These are phyloP conservation scores for Tapera naevia DNA, from an alignment of 2,797 vertebrate genomes.

Conservation along the genomic window DNA sequence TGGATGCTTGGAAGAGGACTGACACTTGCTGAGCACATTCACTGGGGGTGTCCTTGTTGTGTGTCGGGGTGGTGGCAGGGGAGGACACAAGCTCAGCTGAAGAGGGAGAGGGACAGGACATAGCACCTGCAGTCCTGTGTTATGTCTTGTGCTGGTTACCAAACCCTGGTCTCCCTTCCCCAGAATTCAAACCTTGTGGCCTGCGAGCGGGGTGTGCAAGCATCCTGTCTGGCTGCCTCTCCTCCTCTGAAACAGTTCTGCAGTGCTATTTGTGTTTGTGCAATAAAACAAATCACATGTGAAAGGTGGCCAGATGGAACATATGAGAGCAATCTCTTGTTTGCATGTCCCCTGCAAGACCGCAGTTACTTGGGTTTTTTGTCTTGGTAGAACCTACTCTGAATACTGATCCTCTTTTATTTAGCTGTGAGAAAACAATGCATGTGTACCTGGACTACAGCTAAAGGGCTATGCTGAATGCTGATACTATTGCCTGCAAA, in stretches of 20 bases:
- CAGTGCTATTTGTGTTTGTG: background rate
- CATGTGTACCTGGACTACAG: background rate
- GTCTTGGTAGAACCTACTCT: background rate
- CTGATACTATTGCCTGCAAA: background rate
- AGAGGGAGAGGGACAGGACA: background rate
- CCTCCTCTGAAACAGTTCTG: background rate
- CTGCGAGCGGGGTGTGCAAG: accelerated
- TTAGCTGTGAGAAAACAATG: background rate
- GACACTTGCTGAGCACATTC: background rate
- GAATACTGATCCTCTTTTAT: background rate
- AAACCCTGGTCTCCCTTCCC: background rate
- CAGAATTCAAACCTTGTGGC: background rate
- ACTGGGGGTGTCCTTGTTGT: background rate
- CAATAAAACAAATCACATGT: constrained; percentile 5
- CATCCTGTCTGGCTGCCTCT: background rate
- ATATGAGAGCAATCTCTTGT: background rate
- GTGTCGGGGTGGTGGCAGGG: background rate
- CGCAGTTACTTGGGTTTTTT: background rate
- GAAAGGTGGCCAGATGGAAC: background rate
- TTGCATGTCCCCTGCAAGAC: background rate
- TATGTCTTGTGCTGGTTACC: background rate
- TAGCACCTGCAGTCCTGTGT: background rate
- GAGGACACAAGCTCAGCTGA: background rate
- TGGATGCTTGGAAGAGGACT: background rate
- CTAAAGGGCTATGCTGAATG: background rate